Percentiles rank a stretch among this genome's conserved stretches.
These are phyloP conservation scores for Spilarctia lutea DNA, from an alignment of 2,888 invertebrate genomes.

Conservation along the genomic window DNA sequence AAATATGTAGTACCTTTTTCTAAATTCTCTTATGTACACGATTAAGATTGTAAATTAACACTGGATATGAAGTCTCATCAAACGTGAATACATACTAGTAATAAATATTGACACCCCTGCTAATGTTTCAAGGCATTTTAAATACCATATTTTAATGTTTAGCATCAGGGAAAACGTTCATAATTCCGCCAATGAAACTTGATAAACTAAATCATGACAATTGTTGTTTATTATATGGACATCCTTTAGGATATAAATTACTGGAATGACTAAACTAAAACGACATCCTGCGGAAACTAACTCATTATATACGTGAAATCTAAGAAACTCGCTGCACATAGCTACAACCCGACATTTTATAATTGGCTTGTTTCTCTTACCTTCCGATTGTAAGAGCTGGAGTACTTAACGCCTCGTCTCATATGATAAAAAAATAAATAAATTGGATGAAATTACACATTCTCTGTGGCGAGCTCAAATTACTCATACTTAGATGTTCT, in stretches of 20 bases:
- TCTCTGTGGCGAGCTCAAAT: constrained; percentile 64
- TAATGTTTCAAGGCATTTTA: neutral
- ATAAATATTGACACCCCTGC: neutral
- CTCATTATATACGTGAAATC: constrained; percentile 17
- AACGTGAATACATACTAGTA: neutral
- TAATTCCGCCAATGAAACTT: neutral
- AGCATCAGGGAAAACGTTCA: neutral
- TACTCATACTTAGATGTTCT: constrained; percentile 65
- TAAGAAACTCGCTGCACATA: constrained; percentile 22
- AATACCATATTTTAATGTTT: neutral
- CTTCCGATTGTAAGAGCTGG: constrained; percentile 42
- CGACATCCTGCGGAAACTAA: constrained; percentile 3
- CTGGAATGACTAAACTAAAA: neutral
- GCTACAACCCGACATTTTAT: constrained; percentile 38
- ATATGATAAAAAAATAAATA: constrained; percentile 54
- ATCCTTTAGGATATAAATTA: neutral
- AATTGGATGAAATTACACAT: constrained; percentile 80
- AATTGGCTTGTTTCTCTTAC: constrained; percentile 52
- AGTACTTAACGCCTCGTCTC: constrained; percentile 33
- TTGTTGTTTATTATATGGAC: neutral
- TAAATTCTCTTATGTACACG: neutral
- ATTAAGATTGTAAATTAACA: neutral
- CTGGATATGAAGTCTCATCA: neutral
- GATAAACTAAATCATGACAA: neutral
- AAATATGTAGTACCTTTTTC: neutral